Evolutionary conservation across 2,113 vertebrate genomes (phyloP).

Genomic region (Elgaria multicarinata): DNA sequence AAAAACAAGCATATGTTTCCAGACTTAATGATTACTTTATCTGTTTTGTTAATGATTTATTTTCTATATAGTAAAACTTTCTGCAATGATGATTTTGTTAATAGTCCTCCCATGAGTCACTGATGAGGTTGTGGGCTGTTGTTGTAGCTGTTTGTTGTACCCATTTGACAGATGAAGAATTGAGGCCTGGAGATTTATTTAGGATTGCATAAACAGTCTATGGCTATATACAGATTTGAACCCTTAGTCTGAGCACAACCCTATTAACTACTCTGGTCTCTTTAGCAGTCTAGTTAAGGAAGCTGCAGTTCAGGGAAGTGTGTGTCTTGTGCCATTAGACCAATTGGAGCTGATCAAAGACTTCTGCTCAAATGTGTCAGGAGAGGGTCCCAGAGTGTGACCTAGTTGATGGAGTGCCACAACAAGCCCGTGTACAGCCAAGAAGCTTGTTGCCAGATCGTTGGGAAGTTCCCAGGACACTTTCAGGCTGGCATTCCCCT

Average conservation of each 20-base stretch:
- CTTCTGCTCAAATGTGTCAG: not conserved
- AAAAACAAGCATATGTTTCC: no score
- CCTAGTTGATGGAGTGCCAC: no score
- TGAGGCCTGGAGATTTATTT: not conserved
- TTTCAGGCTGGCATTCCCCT: not conserved
- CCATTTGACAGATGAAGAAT: not conserved
- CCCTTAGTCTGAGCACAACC: not conserved
- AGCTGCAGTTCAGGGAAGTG: not conserved
- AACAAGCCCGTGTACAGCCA: no score
- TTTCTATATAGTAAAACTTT: not conserved
- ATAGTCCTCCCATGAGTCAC: no score
- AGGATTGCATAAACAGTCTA: not conserved
- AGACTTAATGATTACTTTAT: no score
- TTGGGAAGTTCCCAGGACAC: not conserved
- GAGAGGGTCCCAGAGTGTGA: not conserved
- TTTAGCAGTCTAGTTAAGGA: not conserved
- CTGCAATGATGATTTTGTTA: not conserved
- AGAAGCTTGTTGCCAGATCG: no score
- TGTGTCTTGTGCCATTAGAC: not conserved
- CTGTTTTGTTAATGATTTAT: no score
- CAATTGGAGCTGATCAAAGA: not conserved
- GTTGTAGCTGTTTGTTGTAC: no score
- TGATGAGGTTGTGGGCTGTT: no score
- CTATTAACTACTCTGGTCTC: not conserved
- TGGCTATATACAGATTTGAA: not conserved